A percentile compares a stretch with the other conserved stretches of the same genome.
Evolutionary conservation across 2,797 vertebrate species (phyloP).

Genomic region (Artibeus lituratus): DNA sequence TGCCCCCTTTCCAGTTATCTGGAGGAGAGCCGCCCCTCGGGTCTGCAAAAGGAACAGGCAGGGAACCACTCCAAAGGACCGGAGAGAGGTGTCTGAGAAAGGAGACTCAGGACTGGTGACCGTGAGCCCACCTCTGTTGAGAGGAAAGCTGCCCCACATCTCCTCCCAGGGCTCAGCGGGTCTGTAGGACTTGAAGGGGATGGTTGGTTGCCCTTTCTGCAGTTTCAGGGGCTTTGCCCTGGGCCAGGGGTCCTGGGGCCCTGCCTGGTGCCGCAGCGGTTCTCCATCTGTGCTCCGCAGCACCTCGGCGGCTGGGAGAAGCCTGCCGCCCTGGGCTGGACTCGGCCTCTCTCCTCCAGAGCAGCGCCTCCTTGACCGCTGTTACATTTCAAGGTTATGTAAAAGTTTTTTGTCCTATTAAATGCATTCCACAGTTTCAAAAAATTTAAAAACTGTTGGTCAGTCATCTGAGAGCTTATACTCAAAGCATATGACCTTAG

Average conservation of each 20-base stretch:
- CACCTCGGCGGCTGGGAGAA: rapidly evolving
- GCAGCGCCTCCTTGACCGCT: background rate
- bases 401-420: background rate
- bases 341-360: background rate
- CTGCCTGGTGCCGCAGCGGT: too few species aligned
- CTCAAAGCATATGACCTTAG: background rate
- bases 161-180: background rate
- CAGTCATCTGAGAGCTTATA: background rate
- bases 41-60: background rate
- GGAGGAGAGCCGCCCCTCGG: background rate
- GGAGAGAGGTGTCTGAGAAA: background rate
- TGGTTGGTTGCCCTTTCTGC: rapidly evolving
- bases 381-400: background rate
- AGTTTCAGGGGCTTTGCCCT: background rate
- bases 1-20: background rate
- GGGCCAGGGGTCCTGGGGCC: background rate
- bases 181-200: background rate
- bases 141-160: background rate
- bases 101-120: background rate
- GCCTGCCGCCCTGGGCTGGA: background rate
- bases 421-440: background rate
- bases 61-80: background rate
- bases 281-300: background rate
- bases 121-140: background rate
- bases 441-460: background rate